Evolutionary conservation across 2,888 invertebrate species (phyloP).

Genomic region (Lepidocyrtoides sp.): DNA sequence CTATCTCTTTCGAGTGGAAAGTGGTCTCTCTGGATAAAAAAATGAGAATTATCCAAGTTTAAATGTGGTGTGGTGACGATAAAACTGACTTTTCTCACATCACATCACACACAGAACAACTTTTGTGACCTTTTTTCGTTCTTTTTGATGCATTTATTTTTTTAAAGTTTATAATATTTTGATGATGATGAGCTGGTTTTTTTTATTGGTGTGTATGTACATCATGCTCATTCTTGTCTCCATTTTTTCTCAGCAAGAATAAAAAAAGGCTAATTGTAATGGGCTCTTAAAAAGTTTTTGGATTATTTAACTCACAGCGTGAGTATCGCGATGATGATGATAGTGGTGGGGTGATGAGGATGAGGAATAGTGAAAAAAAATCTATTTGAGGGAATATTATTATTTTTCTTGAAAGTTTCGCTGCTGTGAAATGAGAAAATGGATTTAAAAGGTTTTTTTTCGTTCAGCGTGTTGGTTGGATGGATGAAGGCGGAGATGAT

Average conservation of each 20-base stretch:
- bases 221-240: slow-evolving; percentile 32
- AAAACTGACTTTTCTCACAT: slow-evolving; percentile 28
- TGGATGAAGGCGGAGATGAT: slow-evolving; percentile 66
- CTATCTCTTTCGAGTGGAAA: slow-evolving; percentile 43
- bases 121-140: slow-evolving; percentile 49
- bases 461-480: slow-evolving; percentile 24
- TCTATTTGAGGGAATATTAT: slow-evolving; percentile 59
- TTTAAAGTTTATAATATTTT: background rate
- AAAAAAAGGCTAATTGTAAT: slow-evolving; percentile 63
- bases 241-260: slow-evolving; percentile 39
- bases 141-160: slow-evolving; percentile 21
- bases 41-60: no score
- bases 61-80: background rate
- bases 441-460: slow-evolving; percentile 74
- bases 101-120: slow-evolving; percentile 4
- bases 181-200: background rate
- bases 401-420: slow-evolving; percentile 54
- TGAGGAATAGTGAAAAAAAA: slow-evolving; percentile 12
- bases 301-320: slow-evolving; percentile 69
- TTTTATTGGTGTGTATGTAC: background rate
- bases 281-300: slow-evolving; percentile 80
- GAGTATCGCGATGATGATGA: slow-evolving; percentile 15
- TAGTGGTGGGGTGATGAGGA: background rate
- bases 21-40: slow-evolving; percentile 30
- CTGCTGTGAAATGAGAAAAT: slow-evolving; percentile 69